phyloP scores from a whole-genome alignment of 2,888 invertebrate genomes.

The Perizoma flavofasciatum region DNA sequence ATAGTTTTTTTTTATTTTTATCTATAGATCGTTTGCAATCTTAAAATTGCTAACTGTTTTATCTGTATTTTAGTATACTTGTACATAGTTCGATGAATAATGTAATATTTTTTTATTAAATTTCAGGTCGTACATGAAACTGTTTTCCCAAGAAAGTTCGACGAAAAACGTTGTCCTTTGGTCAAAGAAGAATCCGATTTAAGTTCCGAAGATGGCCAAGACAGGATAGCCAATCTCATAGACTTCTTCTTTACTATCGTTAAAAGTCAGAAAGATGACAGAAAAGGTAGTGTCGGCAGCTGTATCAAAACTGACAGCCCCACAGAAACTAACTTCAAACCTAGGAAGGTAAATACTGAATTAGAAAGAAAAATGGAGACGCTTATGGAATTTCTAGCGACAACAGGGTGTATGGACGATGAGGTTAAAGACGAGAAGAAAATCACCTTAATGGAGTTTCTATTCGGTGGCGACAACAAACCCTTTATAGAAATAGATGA shows the following conservation, averaged over 20 bases:
- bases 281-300: conserved; percentile 72
- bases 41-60: too few relatives aligned
- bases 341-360: conserved; percentile 67
- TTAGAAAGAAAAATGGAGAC: conserved; percentile 80
- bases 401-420: conserved; percentile 72
- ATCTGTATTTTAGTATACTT: too few relatives aligned
- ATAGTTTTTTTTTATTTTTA: too few relatives aligned
- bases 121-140: conserved; percentile 78
- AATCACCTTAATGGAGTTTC: conserved; percentile 78
- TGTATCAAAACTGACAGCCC: conserved; percentile 77
- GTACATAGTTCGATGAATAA: too few relatives aligned
- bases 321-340: conserved; percentile 44
- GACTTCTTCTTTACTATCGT: conserved; percentile 81
- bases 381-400: conserved; percentile 74
- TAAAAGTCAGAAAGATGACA: conserved; percentile 73
- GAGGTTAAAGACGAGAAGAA: conserved; percentile 70
- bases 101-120: not conserved
- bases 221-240: conserved; percentile 74
- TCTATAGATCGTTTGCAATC: too few relatives aligned
- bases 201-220: conserved; percentile 69
- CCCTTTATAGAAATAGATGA: conserved; percentile 65
- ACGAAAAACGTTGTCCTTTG: conserved; percentile 70
- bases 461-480: conserved; percentile 71
- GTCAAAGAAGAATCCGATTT: conserved; percentile 76
- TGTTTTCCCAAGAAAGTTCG: conserved; percentile 64